phyloP scores from a whole-genome alignment of 2,113 vertebrate species.

The Ardeotis arabs region DNA sequence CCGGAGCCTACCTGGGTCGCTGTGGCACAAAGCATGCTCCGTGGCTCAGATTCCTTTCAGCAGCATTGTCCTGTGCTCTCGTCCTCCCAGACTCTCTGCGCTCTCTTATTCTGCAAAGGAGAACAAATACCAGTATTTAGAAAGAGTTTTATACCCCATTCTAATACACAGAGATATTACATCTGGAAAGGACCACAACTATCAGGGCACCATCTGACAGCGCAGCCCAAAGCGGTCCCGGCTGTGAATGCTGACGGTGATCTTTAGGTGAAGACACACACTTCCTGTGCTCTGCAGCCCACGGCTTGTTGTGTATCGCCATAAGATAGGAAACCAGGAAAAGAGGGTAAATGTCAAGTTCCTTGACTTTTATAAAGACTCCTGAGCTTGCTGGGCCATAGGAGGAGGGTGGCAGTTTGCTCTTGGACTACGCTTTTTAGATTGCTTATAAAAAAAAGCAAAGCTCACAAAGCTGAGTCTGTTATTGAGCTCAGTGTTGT shows the following conservation, averaged over 20 bases:
- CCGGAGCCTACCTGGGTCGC: constrained; percentile 62
- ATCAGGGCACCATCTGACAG: background rate
- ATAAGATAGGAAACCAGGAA: background rate
- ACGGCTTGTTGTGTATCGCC: fast-evolving
- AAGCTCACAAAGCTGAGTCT: background rate
- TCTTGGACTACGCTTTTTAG: background rate
- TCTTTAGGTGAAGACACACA: background rate
- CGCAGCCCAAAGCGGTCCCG: background rate
- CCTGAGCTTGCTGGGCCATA: background rate
- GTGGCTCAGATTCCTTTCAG: constrained; percentile 63
- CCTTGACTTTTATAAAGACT: background rate
- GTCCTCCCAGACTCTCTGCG: background rate
- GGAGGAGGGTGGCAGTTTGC: background rate
- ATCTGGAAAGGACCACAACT: background rate
- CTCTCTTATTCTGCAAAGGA: constrained; percentile 19
- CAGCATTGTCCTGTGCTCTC: constrained; percentile 5
- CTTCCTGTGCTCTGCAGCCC: background rate
- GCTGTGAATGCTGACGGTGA: background rate
- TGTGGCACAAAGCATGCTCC: constrained; percentile 60
- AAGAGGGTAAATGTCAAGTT: background rate
- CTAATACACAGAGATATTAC: background rate
- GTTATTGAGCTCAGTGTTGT: background rate
- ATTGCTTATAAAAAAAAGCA: background rate
- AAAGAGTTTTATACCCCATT: background rate
- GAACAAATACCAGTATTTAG: background rate